phyloP scores from a whole-genome alignment of 2,797 vertebrate species.

The Hypotaenidia okinawae region DNA sequence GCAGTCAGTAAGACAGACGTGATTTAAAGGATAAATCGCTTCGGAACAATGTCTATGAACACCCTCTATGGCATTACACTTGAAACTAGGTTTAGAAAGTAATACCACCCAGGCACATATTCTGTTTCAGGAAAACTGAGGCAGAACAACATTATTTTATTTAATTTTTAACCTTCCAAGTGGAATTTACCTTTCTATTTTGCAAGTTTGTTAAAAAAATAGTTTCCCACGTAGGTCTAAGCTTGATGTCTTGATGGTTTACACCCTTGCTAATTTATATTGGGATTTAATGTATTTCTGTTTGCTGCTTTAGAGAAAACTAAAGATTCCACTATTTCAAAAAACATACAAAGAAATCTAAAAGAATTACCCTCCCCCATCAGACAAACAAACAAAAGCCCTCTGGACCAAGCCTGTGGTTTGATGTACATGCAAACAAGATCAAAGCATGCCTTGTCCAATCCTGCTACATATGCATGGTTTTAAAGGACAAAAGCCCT shows the following conservation, averaged over 20 bases:
- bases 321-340: background rate
- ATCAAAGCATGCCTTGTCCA: constrained; percentile 3
- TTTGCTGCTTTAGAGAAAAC: background rate
- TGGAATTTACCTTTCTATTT: background rate
- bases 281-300: background rate
- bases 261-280: background rate
- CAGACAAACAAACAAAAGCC: constrained; percentile 12
- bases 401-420: background rate
- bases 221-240: background rate
- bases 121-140: constrained; percentile 9
- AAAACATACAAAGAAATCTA: background rate
- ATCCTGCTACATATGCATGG: background rate
- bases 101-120: constrained; percentile 18
- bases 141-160: background rate
- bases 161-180: background rate
- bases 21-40: constrained; percentile 72
- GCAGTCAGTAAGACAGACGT: constrained; percentile 59
- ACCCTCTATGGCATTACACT: constrained; percentile 34
- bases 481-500: background rate
- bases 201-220: background rate
- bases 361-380: background rate
- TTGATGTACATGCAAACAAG: background rate
- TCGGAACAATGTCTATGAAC: constrained; percentile 50
- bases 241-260: background rate
- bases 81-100: constrained; percentile 53